phyloP scores from a whole-genome alignment of 1,140 invertebrate genomes.

The Apis dorsata region DNA sequence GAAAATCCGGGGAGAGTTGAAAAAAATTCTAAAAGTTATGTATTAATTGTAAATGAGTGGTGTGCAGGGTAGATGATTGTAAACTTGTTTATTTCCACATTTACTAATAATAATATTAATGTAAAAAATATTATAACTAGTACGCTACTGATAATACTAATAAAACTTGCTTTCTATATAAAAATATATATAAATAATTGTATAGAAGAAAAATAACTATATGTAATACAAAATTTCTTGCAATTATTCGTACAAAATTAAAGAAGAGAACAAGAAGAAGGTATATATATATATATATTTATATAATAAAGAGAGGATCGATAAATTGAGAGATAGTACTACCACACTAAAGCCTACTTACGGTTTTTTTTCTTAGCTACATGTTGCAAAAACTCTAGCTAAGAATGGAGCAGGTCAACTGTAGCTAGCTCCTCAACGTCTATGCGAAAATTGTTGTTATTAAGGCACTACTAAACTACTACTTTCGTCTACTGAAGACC shows the following conservation, averaged over 20 bases:
- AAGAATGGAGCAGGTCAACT: slow-evolving; percentile 35
- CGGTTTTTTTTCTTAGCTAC: slow-evolving; percentile 43
- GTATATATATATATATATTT: no score
- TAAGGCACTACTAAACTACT: neutral
- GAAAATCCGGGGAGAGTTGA: no score
- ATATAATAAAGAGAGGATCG: neutral
- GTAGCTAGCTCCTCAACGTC: slow-evolving; percentile 30
- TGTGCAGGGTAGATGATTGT: neutral
- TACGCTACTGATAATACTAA: neutral
- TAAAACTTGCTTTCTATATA: neutral
- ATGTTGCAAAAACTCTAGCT: slow-evolving; percentile 36
- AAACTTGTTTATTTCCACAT: neutral
- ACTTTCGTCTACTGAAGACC: neutral
- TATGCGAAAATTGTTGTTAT: slow-evolving; percentile 9
- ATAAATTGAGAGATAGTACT: neutral
- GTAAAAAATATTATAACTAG: no score
- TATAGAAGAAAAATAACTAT: neutral
- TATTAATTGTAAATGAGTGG: neutral
- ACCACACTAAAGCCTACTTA: slow-evolving; percentile 39
- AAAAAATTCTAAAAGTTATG: neutral
- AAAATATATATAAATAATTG: no score
- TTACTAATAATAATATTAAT: neutral
- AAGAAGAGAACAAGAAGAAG: slow-evolving; percentile 4
- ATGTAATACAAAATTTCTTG: neutral
- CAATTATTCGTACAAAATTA: neutral